These are phyloP conservation scores for Galeruca laticollis DNA, from an alignment of 2,888 invertebrate genomes.

Conservation along the genomic window DNA sequence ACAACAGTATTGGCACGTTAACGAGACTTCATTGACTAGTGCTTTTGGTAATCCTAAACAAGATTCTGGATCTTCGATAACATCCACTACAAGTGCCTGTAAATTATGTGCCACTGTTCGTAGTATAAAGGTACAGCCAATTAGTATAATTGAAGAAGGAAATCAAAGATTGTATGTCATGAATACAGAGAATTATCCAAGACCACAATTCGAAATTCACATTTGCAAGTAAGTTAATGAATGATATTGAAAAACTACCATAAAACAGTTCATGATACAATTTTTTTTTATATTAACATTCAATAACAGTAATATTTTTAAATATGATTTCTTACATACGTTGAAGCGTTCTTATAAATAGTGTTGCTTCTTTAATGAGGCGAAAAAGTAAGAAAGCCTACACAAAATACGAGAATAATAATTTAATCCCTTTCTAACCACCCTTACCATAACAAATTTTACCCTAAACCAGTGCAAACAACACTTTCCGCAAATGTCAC, in stretches of 20 bases:
- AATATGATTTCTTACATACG: too few relatives aligned
- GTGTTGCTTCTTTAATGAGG: too few relatives aligned
- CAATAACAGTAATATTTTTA: too few relatives aligned
- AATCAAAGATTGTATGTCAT: slow-evolving; percentile 1
- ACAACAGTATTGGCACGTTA: neutral
- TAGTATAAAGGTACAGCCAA: neutral
- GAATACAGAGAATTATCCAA: neutral
- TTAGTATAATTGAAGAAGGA: neutral
- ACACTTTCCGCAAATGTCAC: too few relatives aligned
- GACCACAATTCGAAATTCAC: neutral
- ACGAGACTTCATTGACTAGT: neutral
- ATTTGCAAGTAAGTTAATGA: neutral
- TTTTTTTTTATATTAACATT: too few relatives aligned
- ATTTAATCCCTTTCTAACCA: too few relatives aligned
- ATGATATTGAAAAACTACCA: neutral
- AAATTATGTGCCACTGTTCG: neutral
- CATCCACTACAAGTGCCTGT: neutral
- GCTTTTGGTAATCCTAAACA: neutral
- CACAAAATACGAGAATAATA: too few relatives aligned
- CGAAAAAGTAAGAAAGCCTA: too few relatives aligned
- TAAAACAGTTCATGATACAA: too few relatives aligned
- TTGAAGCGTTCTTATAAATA: too few relatives aligned
- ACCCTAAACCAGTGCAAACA: too few relatives aligned
- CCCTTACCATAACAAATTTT: too few relatives aligned
- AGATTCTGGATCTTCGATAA: neutral